Conservation (phyloP, 2,113 vertebrate species). For the Gambusia holbrooki region DNA sequence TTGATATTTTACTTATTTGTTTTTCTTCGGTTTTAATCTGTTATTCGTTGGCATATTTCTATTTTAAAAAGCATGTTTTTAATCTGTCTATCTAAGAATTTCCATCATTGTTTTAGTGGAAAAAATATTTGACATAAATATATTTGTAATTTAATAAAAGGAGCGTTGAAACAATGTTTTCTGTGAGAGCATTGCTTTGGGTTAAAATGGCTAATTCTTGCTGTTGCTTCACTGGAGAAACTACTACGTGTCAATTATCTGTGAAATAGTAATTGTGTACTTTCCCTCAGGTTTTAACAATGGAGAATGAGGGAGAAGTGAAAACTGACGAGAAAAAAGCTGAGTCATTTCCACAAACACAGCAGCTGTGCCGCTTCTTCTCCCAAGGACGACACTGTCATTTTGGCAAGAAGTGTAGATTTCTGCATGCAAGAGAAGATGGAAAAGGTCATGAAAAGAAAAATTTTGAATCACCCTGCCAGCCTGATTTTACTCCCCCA, state of each 20-base stretch:
- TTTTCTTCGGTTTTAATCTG: too few species aligned
- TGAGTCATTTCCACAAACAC: constrained; percentile 15
- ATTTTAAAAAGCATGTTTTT: too few species aligned
- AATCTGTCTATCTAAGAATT: too few species aligned
- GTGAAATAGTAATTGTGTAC: neutral
- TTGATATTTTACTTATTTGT: too few species aligned
- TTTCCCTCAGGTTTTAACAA: constrained; percentile 36
- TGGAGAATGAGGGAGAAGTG: constrained; percentile 43
- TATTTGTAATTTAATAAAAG: neutral
- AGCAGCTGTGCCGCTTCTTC: constrained; percentile 79
- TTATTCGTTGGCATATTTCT: too few species aligned
- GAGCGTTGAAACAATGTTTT: neutral
- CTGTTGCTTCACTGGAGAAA: neutral
- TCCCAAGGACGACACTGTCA: constrained; percentile 79
- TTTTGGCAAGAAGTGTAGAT: constrained; percentile 80
- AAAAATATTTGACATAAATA: neutral
- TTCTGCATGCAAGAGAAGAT: constrained; percentile 73
- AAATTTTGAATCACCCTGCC: neutral
- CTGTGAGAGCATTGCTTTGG: neutral
- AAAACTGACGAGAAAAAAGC: constrained; percentile 8
- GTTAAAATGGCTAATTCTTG: neutral
- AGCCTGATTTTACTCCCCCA: neutral
- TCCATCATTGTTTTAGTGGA: too few species aligned
- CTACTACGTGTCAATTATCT: neutral
- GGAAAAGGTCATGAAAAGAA: constrained; percentile 29